phyloP scores from a whole-genome alignment of 2,113 vertebrate species.

The Chaenogobius annularis region DNA sequence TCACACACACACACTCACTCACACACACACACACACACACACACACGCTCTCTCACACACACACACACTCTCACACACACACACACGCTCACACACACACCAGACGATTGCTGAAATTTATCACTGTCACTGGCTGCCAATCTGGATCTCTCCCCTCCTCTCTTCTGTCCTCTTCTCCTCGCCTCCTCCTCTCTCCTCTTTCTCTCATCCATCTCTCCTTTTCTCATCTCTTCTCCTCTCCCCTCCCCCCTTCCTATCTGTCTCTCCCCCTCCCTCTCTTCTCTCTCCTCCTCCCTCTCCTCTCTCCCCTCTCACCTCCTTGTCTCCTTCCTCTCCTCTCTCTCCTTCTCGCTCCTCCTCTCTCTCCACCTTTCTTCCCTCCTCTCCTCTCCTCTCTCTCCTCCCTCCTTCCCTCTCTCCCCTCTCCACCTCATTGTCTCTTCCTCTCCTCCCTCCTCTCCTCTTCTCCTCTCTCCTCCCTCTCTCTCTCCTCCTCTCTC shows the following conservation, averaged over 20 bases:
- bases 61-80: background rate
- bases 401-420: no score
- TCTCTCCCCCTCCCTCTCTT: background rate
- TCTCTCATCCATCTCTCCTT: no score
- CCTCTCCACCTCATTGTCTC: no score
- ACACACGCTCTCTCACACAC: background rate
- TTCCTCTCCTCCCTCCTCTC: no score
- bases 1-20: no score
- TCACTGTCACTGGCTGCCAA: slow-evolving; percentile 69
- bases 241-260: no score
- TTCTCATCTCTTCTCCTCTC: slow-evolving; percentile 34
- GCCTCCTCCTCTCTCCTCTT: no score
- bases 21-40: background rate
- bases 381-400: no score
- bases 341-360: no score
- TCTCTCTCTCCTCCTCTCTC: no score
- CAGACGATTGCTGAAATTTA: slow-evolving; percentile 72
- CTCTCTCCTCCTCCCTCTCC: background rate
- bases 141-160: slow-evolving; percentile 15
- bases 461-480: no score
- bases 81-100: slow-evolving; percentile 17
- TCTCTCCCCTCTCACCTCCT: background rate
- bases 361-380: no score
- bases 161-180: background rate
- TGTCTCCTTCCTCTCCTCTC: background rate